Conservation (phyloP, 2,888 invertebrate genomes). For the Drosophila paranaensis region DNA sequence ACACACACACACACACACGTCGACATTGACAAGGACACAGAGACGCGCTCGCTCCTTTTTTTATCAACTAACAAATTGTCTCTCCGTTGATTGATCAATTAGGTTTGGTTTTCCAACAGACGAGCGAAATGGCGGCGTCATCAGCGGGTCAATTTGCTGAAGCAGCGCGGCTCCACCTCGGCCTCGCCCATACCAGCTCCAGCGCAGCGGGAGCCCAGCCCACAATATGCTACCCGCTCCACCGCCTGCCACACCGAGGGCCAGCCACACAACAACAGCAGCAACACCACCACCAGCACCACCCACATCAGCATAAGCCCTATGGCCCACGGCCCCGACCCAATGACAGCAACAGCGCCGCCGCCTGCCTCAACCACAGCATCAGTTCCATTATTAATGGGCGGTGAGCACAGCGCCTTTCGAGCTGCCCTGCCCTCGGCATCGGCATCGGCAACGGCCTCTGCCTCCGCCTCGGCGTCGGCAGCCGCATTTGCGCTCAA, state of each 20-base stretch:
- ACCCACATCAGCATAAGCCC: slow-evolving; percentile 42
- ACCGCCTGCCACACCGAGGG: slow-evolving; percentile 34
- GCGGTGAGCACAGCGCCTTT: slow-evolving; percentile 96
- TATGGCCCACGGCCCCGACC: slow-evolving; percentile 40
- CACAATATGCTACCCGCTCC: slow-evolving; percentile 36
- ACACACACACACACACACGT: slow-evolving; percentile 8
- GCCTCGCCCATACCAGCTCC: slow-evolving; percentile 47
- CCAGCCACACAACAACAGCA: slow-evolving; percentile 27
- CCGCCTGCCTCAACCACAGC: slow-evolving; percentile 85
- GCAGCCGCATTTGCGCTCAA: slow-evolving; percentile 86
- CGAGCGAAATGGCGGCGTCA: slow-evolving; percentile 99
- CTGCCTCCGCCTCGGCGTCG: slow-evolving; percentile 83
- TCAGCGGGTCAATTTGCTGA: slow-evolving; percentile 96
- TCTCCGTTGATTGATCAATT: slow-evolving; percentile 89
- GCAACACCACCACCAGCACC: slow-evolving; percentile 21
- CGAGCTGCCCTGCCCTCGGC: slow-evolving; percentile 87
- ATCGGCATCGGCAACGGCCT: slow-evolving; percentile 1
- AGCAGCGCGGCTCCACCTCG: slow-evolving; percentile 90
- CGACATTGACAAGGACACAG: slow-evolving; percentile 29
- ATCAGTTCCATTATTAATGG: slow-evolving; percentile 88
- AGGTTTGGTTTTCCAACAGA: slow-evolving; percentile 99
- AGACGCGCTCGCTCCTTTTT: slow-evolving; percentile 61
- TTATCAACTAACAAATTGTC: slow-evolving; percentile 86
- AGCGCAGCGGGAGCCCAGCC: slow-evolving; percentile 48
- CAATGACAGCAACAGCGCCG: slow-evolving; percentile 82